phyloP scores from a whole-genome alignment of 2,113 vertebrate species.

The Mustela nigripes region DNA sequence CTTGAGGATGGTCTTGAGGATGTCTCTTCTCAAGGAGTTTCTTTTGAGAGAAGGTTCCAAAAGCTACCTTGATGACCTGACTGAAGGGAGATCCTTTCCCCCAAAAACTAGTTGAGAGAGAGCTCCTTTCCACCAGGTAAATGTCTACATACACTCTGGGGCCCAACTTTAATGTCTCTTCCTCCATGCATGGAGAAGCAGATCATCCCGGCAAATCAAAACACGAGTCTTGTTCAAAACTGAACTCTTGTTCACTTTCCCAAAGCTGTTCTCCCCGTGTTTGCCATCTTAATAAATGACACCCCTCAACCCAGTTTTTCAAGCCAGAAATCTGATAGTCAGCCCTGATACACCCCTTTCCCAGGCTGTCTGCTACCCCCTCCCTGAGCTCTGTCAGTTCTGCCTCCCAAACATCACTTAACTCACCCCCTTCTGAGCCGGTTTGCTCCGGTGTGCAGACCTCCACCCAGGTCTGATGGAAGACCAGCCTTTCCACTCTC shows the following conservation, averaged over 20 bases:
- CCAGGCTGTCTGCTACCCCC: neutral
- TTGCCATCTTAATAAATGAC: neutral
- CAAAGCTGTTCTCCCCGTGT: neutral
- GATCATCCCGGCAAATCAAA: neutral
- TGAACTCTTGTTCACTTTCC: neutral
- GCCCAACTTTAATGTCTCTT: neutral
- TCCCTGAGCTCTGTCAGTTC: neutral
- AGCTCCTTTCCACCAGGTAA: neutral
- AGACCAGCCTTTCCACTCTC: neutral
- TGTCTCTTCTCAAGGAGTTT: neutral
- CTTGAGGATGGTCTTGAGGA: neutral
- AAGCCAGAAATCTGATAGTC: neutral
- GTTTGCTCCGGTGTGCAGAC: neutral
- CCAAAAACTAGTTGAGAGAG: neutral
- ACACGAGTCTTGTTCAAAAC: neutral
- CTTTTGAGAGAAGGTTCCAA: neutral
- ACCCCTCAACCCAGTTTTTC: neutral
- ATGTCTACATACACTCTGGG: neutral
- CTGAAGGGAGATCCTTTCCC: conserved; percentile 7
- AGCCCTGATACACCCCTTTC: neutral
- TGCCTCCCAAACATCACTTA: neutral
- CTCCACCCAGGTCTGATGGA: neutral
- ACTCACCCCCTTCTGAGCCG: neutral
- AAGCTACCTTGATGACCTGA: neutral
- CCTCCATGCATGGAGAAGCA: neutral